Percentiles rank a stretch among this genome's conserved stretches.
These are phyloP conservation scores for Ispidina lecontei DNA, from an alignment of 2,797 vertebrate genomes.

Conservation along the genomic window DNA sequence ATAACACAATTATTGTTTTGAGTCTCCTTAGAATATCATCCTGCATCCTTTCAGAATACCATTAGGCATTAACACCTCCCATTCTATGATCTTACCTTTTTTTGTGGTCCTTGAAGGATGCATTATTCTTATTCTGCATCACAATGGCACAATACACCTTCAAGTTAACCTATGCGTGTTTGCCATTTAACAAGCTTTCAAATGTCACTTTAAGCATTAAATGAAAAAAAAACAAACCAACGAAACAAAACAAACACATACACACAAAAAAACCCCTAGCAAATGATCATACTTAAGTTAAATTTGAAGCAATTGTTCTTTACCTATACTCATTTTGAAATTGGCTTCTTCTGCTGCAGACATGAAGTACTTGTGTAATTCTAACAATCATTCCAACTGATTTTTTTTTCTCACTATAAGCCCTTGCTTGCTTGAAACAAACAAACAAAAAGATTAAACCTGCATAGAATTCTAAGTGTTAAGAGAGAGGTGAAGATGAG, in stretches of 20 bases:
- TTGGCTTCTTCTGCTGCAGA: neutral
- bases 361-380: neutral
- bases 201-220: neutral
- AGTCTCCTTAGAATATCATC: neutral
- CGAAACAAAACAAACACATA: too few relatives aligned
- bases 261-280: too few relatives aligned
- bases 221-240: neutral
- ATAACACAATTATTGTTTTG: neutral
- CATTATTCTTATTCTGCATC: neutral
- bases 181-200: neutral
- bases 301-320: neutral
- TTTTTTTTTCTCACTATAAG: neutral
- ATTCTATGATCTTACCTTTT: neutral
- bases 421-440: neutral
- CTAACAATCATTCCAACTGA: neutral
- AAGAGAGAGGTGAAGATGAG: neutral
- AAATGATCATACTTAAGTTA: neutral
- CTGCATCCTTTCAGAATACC: neutral
- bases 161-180: neutral
- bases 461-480: neutral
- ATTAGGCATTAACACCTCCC: neutral
- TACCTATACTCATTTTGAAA: neutral
- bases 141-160: neutral
- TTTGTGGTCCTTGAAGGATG: neutral
- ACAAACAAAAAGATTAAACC: neutral